Evolutionary conservation across 2,113 vertebrate species (phyloP), one percentile per base, ranked within the genome.

Genomic region (Bambusicola thoracicus): DNA sequence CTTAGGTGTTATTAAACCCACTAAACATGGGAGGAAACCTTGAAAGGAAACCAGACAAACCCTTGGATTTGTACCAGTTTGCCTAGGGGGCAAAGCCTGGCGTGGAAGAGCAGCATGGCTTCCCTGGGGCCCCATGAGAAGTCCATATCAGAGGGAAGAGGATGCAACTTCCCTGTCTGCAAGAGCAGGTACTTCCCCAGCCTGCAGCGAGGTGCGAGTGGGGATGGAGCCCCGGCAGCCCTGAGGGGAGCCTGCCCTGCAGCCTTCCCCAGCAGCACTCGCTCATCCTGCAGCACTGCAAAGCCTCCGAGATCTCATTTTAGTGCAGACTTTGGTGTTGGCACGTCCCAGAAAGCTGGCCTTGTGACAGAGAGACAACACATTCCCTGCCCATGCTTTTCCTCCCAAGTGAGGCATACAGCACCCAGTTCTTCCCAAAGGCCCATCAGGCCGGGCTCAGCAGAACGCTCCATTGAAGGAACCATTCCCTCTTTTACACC

Each of bases 1-100:
- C 89, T 93, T 85, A 89, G 94, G 92, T 94, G 82, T 83, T 95
- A 93, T 96, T 95, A 93, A 93, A 83, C 76, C 91, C 89, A 82
- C 88, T 89, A 63, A 85, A 81, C 49, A 87, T 91, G 86, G 91
- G 82, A 92, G 85, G 86, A 93, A 92, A 68, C 68, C 66, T 88
- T 91, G 74, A 63, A 91, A 96, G 69, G 68, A 93, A 96, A 88
- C 59, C 80, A 90, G 85, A 90, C 86, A 87, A 91, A 44, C 87
- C 92, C 80, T 95, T 87, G 95, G 85, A 87, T 15, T 30, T 27
- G 4, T 5, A 70, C 86, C 89, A 86, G 48, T 32, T 89, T 11
- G 73, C 85, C 89, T 70, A 5, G 0, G 73, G 95, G 67, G 29
- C 4, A 19, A 75, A 92, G 43, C 92, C 83, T 40, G 82, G 43